Base-by-base conservation (phyloP, 2,113 vertebrate species). In the Equus quagga region DNA sequence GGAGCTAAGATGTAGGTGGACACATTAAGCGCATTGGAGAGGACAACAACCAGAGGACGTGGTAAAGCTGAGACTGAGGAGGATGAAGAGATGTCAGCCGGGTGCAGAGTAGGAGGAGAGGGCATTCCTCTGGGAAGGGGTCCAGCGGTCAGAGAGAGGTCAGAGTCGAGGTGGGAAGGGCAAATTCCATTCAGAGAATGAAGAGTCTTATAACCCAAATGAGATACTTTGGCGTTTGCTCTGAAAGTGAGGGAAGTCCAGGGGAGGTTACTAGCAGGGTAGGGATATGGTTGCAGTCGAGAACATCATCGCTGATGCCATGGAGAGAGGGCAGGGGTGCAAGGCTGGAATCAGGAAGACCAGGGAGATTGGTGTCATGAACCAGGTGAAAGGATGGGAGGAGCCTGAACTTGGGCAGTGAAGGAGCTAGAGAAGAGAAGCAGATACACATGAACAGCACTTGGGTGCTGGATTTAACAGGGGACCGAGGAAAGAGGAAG, bases 381-480 rank as follows among this genome's bases (percentile, higher is more conserved):
- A 14, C 28, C 41, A 13, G 21, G 17, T 8, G 7, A 31, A n/a
- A 44, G 21, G 3, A 5, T 19, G 10, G 11, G 60, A 54, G 28
- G n/a, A 13, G 3, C 21, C 12, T 33, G 28, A 54, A 24, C 21
- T 46, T 3, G 6, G 56, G 17, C 19, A 46, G 5, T 0, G 8
- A 31, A 0, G 12, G 3, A 7, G 12, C 17, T 4, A 33, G 11
- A 58, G 65, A 41, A 46, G 56, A 58, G 33, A 56, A 33, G 33
- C 14, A 44, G 1, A 36, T 0, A 0, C 0, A 0, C 7, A 0
- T 3, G 23, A 18, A 15, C 18, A 70, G 2, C 6, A 1, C 8
- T 21, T 5, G 0, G 58, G 18, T 41, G 33, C 51, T 26, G 60
- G 54, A 3, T 31, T 51, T 17, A 2, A 4, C 0, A 56, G 36